phyloP scores from a whole-genome alignment of 2,888 invertebrate genomes.

The Erannis defoliaria region DNA sequence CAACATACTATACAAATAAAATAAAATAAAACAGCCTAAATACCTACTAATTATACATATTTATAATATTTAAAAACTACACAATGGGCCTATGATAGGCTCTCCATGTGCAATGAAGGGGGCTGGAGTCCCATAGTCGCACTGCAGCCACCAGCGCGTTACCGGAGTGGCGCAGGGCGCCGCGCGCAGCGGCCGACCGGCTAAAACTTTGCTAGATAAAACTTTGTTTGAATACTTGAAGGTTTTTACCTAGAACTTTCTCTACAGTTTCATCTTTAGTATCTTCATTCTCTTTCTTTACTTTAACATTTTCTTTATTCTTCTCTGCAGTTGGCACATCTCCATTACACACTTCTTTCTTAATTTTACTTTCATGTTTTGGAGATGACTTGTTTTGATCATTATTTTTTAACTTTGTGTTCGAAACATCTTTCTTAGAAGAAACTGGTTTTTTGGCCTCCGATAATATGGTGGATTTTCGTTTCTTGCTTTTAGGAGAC shows the following conservation, averaged over 20 bases:
- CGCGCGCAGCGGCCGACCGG: no score
- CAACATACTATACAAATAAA: no score
- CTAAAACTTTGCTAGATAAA: no score
- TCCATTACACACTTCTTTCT: slow-evolving; percentile 40
- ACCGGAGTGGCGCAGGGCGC: no score
- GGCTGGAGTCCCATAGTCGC: no score
- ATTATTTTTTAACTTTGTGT: slow-evolving; percentile 2
- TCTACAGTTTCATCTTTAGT: slow-evolving; percentile 39
- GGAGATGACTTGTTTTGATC: slow-evolving; percentile 28
- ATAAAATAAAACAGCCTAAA: no score
- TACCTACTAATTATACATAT: no score
- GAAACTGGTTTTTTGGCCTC: slow-evolving; percentile 17
- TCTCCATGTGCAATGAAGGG: no score
- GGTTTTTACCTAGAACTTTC: slow-evolving; percentile 56
- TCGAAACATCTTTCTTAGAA: slow-evolving; percentile 16
- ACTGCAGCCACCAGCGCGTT: no score
- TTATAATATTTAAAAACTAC: no score
- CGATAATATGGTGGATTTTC: slow-evolving; percentile 21
- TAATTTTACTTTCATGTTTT: slow-evolving; percentile 29
- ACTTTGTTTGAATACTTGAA: no score
- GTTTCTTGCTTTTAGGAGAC: slow-evolving; percentile 66
- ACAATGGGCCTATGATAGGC: no score
- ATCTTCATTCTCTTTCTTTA: slow-evolving; percentile 44
- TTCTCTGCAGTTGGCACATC: slow-evolving; percentile 20
- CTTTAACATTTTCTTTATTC: slow-evolving; percentile 35